A percentile compares a stretch with the other conserved stretches of the same genome.
phyloP scores from a whole-genome alignment of 2,113 vertebrate species.

The Nothoprocta perdicaria region DNA sequence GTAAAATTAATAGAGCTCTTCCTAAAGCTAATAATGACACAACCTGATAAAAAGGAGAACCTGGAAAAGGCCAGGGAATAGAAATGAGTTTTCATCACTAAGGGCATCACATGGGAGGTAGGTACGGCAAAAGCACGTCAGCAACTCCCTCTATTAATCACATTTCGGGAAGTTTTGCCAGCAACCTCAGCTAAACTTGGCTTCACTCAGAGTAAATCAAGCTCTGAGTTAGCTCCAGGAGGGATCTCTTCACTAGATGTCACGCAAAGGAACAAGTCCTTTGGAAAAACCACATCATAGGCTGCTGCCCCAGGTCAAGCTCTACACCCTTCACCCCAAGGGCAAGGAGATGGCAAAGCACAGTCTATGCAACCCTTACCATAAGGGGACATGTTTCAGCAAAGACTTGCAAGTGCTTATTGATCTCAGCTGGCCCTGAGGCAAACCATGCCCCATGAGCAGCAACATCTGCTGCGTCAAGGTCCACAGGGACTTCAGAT shows the following conservation, averaged over 20 bases:
- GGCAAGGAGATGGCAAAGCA: not conserved
- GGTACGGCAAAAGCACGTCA: not conserved
- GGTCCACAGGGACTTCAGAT: not conserved
- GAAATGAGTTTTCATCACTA: not conserved
- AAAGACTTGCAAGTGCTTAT: not conserved
- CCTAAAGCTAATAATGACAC: not conserved
- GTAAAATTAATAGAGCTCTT: slow-evolving; percentile 11
- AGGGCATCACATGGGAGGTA: not conserved
- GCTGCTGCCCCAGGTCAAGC: not conserved
- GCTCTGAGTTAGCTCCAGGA: not conserved
- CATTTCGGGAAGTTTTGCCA: not conserved
- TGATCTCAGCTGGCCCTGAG: not conserved
- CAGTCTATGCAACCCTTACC: not conserved
- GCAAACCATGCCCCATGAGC: not conserved
- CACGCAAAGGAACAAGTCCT: not conserved
- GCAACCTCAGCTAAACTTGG: not conserved
- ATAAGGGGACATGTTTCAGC: not conserved
- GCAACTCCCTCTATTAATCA: not conserved
- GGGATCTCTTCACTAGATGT: accelerated
- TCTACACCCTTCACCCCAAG: not conserved
- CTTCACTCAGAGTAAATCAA: not conserved
- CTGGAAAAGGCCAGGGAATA: not conserved
- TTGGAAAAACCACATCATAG: not conserved
- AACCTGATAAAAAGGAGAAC: not conserved
- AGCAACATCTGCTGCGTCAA: not conserved